Base-by-base conservation (phyloP, 2,113 vertebrate genomes). In the Apus apus region DNA sequence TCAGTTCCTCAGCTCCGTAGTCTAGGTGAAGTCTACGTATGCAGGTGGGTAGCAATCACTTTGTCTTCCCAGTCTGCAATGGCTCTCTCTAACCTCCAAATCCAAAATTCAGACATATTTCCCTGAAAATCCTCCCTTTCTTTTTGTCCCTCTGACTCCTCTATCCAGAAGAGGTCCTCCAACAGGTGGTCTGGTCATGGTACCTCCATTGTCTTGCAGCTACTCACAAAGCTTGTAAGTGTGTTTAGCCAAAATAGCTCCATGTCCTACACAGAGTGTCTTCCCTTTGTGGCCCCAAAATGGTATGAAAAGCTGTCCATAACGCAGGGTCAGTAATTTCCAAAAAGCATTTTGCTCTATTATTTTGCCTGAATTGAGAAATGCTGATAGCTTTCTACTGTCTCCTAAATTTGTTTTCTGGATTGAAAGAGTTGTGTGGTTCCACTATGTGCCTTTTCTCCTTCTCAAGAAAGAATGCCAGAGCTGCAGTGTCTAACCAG, bases 1-100 rank as follows among this genome's bases (percentile, higher is more conserved):
- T 21, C 30, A 20, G 10, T 43, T 61, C 40, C 12, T 11, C n/a
- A 13, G 9, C 21, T 46, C 38, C 15, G 3, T 19, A 43, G 17
- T 57, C 48, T 40, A 50, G 21, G 40, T 65, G 15, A n/a, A 64
- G 43, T 20, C 12, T 38, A 23, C 0, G 0, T 58, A n/a, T 0
- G 3, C 4, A 27, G 36, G 15, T 36, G 21, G 36, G 7, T 11
- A 73, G 38, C 50, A 54, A 30, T 30, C 23, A 34, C 2, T 46
- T 74, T 48, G 29, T 56, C 61, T 74, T 80, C 30, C 40, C 40
- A 61, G 14, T 48, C 11, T 61, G 46, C 73, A 67, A 61, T 16
- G 20, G 23, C 29, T 66, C 38, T 46, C 25, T 64, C 26, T 72
- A 32, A 40, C 6, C 16, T 68, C 54, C 40, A 86, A 74, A 68